Base-by-base conservation (phyloP, 2,888 invertebrate genomes). In the Cheilosia urbana region DNA sequence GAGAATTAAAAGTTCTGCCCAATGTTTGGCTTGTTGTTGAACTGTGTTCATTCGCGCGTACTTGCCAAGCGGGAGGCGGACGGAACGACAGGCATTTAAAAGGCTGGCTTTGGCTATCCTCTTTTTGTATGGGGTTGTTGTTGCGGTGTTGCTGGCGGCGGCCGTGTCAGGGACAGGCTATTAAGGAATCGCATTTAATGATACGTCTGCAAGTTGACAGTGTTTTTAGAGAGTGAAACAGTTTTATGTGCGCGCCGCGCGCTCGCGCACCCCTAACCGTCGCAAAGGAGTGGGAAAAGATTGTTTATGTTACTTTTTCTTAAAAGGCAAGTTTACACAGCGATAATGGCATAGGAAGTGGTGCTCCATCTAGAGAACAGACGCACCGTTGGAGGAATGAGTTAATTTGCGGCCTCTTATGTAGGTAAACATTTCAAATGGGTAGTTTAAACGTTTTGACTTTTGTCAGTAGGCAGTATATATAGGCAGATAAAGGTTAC, bases 1-100 rank as follows among this genome's bases (percentile, higher is more conserved):
- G 62, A 57, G 72, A 77, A 81, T 78, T 68, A 80, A 85, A 85
- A 85, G 81, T 81, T 81, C 80, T 76, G 80, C 72, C 76, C 76
- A 80, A 72, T 80, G 80, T 80, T 85, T 66, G 76, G 76, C 76
- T 80, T 80, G 80, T 76, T 62, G 80, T 72, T 79, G 58, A 69
- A 76, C 51, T 72, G 85, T 85, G 76, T 85, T 85, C 45, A 17
- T 72, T 77, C 69, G 60, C 81, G 55, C 37, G 60, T 63, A 72
- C 73, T 62, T 24, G 53, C 47, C 40, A n/a, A 49, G 30, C 9
- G 66, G 27, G 37, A 60, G 80, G 58, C 68, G 76, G 72, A 81
- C 42, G 72, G 34, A 42, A 37, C 40, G 72, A 72, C 81, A 68
- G 34, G 78, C 78, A 45, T 77, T 83, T 73, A 78, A 83, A 68